Base-by-base conservation (phyloP, 2,797 vertebrate species). In the Notoglanidium macrostoma region DNA sequence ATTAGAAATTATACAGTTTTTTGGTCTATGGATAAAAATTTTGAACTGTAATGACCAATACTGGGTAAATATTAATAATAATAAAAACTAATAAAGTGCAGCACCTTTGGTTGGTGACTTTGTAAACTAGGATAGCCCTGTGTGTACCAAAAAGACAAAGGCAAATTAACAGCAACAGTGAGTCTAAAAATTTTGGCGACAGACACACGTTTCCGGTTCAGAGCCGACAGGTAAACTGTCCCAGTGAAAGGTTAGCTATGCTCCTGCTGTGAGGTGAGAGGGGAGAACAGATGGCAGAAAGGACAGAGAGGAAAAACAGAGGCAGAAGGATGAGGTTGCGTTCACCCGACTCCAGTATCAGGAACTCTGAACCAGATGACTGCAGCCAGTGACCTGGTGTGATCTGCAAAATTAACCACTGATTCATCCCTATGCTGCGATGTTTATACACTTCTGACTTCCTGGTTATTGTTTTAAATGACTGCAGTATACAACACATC, bases 201-300 rank as follows among this genome's bases (percentile, higher is more conserved):
- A 82, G 44, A 49, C 61, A 29, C 79, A 49, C 5, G 55, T 67
- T 88, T 85, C 63, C 91, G 90, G 90, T 90, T 67, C 67, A 72
- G 81, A 87, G 87, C 89, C 29, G 46, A 82, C 89, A 92, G 88
- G 90, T 93, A 86, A 93, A 93, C 79, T 90, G 85, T 89, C 83
- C 81, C 61, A 83, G 89, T 84, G 77, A 87, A 91, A 67, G 87
- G 85, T 80, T 85, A 67, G 54, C 74, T 40, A 82, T 78, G 57
- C 63, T 84, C 79, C 85, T 85, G 63, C 79, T 92, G 91, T 90
- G 91, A 92, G 86, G 88, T 91, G 89, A 90, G 88, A 90, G 91
- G 89, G 89, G 87, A 91, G 84, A 92, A 86, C 88, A 88, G 90
- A 93, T 91, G 90, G 92, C 90, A 91, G 88, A 92, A 90, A 74